These are phyloP conservation scores for Anabacerthia variegaticeps DNA, from an alignment of 2,797 vertebrate species.

Conservation along the genomic window DNA sequence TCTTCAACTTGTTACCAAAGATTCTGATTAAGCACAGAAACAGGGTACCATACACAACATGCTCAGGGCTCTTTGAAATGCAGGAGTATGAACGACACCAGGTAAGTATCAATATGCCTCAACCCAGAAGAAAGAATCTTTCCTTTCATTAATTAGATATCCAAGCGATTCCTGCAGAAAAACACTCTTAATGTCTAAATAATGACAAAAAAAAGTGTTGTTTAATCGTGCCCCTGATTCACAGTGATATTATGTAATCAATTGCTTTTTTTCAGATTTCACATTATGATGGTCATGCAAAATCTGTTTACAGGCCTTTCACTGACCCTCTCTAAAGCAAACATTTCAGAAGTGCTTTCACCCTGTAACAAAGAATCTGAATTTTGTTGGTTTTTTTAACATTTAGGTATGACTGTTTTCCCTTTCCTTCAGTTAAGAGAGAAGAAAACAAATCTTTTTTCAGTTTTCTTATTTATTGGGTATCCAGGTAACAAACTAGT, in stretches of 20 bases:
- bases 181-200: slow-evolving; percentile 10
- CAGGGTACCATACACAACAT: neutral
- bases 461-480: slow-evolving; percentile 76
- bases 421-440: slow-evolving; percentile 56
- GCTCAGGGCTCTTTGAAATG: neutral
- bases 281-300: neutral
- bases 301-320: neutral
- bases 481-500: slow-evolving; percentile 83
- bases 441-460: slow-evolving; percentile 67
- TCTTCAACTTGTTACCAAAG: slow-evolving; percentile 5
- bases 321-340: slow-evolving; percentile 19
- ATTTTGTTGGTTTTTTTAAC: neutral
- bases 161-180: slow-evolving; percentile 23
- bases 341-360: slow-evolving; percentile 35
- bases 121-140: neutral
- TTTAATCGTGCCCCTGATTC: slow-evolving; percentile 17
- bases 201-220: neutral
- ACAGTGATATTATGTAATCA: neutral
- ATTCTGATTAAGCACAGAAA: slow-evolving; percentile 34
- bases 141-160: slow-evolving; percentile 58
- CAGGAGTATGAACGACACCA: slow-evolving; percentile 8
- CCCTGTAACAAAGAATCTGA: slow-evolving; percentile 6
- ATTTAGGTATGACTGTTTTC: slow-evolving; percentile 41
- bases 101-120: neutral
- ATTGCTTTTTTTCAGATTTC: slow-evolving; percentile 33